Evolutionary conservation across 1,140 invertebrate species (phyloP).

Genomic region (Neodiprion fabricii): DNA sequence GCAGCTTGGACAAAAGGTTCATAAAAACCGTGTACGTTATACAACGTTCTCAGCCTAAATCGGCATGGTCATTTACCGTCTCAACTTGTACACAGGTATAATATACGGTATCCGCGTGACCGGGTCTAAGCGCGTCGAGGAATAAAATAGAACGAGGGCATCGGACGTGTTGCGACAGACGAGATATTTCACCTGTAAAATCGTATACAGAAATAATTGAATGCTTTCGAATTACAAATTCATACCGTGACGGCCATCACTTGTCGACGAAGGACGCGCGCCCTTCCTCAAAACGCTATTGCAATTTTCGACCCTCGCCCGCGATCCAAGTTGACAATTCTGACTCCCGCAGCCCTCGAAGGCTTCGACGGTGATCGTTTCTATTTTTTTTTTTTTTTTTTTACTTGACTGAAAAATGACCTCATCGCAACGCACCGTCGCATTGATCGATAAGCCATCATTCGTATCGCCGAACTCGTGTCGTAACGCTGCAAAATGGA

Average conservation of each 20-base stretch:
- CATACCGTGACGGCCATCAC: background rate
- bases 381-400: no score
- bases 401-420: no score
- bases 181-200: conserved; percentile 12
- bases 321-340: no score
- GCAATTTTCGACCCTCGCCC: no score
- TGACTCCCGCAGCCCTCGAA: no score
- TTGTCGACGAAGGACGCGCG: background rate
- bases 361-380: no score
- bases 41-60: conserved; percentile 9
- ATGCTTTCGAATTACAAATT: background rate
- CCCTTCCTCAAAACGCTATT: no score
- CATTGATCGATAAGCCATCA: no score
- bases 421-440: no score
- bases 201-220: conserved; percentile 1
- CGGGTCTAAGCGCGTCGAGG: background rate
- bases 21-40: background rate
- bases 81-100: background rate
- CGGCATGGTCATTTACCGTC: background rate
- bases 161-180: background rate
- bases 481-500: no score
- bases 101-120: background rate
- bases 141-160: conserved; percentile 8
- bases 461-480: no score
- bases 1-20: background rate